Base-by-base conservation (phyloP, 2,888 invertebrate species). In the Leptodirus hochenwartii region DNA sequence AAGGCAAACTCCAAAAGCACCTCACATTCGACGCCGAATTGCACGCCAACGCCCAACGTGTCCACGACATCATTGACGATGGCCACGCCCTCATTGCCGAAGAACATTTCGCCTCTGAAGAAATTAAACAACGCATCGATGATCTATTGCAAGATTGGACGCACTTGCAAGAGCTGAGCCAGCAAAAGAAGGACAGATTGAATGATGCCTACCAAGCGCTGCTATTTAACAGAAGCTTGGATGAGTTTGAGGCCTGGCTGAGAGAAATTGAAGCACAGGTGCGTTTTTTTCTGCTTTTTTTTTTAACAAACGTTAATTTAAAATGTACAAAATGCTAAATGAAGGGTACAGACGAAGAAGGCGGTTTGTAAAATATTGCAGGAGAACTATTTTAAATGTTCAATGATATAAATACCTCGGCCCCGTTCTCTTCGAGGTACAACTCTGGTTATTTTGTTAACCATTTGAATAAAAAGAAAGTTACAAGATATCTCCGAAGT, bases 1-100 rank as follows among this genome's bases (percentile, higher is more conserved):
- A 91, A 49, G 82, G 81, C 45, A 95, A 95, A 59, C 82, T 91
- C 15, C 91, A 95, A 52, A 88, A 90, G 51, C 96, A 98, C 47
- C 69, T 79, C 0, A 90, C 91, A 0, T 96, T 96, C 51, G 93
- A 96, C 49, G 82, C 91, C 0, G 96, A 98, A 53, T 59, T 98
- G 15, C 66, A 75, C 5, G 88, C 91, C 12, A 95, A 91, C 53
- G 75, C 85, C 41, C 76, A 77, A 2, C 65, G 91, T 22, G 75
- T 93, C 1, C 78, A 79, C 34, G 72, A 77, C 22, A 81, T 93
- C 1, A 72, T 80, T 12, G 67, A 66, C 37, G 81, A 81, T 46
- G 87, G 85, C 1, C 77, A 77, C 42, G 63, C 67, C 8, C 60
- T 81, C 2, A 74, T 78, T 3, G 67, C 74, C 32, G 68, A 70